Base-by-base conservation (phyloP, 2,888 invertebrate genomes). In the Linnaemya tessellans region DNA sequence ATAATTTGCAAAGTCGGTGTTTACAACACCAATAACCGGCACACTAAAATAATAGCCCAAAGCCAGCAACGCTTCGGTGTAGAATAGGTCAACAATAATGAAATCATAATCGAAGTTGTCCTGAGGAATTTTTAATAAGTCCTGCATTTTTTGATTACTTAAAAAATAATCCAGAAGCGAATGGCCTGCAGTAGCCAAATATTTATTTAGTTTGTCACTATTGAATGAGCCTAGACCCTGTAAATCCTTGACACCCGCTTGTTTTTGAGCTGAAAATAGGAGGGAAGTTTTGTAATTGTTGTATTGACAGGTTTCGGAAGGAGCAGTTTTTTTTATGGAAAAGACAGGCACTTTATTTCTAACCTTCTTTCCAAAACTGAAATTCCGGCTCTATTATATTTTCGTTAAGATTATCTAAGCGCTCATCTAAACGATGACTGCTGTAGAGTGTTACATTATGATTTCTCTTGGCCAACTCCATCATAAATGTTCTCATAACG, bases 391-490 rank as follows among this genome's bases (percentile, higher is more conserved):
- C 87, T 5, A 92, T 88, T 43, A 92, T 86, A n/a, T 88, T 88
- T 88, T 92, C 92, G 9, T 88, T 88, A 5, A 92, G 88, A 54
- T 90, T 90, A 0, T 90, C 91, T 15, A 92, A 78, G n/a, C 89
- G 89, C 51, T 92, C 92, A n/a, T 90, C 90, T 54, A 93, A 85
- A 0, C 90, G 89, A 82, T 89, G 91, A 30, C 90, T 90, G 18
- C 90, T 90, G n/a, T 90, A 89, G 2, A 92, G 88, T 3, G 92
- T 92, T 2, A 92, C 92, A 73, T 93, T 93, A 84, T 94, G 94
- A 1, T 94, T 93, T 41, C 91, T 90, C 35, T 84, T 89, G 0
- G 93, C 93, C 30, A 94, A 88, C 41, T 92, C 93, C 64, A 92
- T 91, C 89, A 93, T 91, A 62, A 94, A 84, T 0, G 91, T 89